Evolutionary conservation across 2,113 vertebrate genomes (phyloP), one percentile per base, ranked within the genome.

Genomic region (Mustela nigripes): DNA sequence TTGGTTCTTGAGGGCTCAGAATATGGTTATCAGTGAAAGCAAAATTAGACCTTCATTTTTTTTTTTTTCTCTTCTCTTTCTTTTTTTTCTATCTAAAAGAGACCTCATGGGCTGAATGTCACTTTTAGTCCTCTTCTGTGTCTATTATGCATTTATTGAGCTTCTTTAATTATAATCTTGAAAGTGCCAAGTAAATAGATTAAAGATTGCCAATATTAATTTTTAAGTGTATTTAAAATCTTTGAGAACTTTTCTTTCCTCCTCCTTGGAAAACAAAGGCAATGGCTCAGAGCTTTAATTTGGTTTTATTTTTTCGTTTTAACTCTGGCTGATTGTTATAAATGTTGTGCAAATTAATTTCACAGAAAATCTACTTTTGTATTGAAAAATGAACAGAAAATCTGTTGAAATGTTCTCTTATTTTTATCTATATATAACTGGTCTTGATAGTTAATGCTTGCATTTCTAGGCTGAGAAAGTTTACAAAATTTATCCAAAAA

Each of bases 141-240:
- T 85, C 80, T 97, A 22, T 95, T 98, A 21, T 71, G 9, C 50
- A 90, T 94, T 97, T 97, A 96, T 74, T 96, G 78, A 98, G 11
- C 45, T 95, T 80, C 88, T 97, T 65, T 97, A 95, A 96, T 96
- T 98, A 73, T 19, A 95, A 42, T 90, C 39, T 90, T 98, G 81
- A 96, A 97, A 91, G 71, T 94, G 50, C 95, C 92, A 98, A 91
- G 83, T 93, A 98, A 96, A 97, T 91, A 53, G 50, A 53, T 53
- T 53, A 95, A 97, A 94, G 65, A 58, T 86, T 97, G 74, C 36
- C 71, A 91, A 85, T 98, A 95, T 92, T 98, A 95, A 97, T 97
- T 97, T 95, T 98, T 84, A 96, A 92, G 36, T 93, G 36, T 63
- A 96, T 31, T 96, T 83, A 82, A 97, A 96, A 81, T 15, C 50